phyloP scores from a whole-genome alignment of 2,797 vertebrate genomes.

The Poecilia velifera region DNA sequence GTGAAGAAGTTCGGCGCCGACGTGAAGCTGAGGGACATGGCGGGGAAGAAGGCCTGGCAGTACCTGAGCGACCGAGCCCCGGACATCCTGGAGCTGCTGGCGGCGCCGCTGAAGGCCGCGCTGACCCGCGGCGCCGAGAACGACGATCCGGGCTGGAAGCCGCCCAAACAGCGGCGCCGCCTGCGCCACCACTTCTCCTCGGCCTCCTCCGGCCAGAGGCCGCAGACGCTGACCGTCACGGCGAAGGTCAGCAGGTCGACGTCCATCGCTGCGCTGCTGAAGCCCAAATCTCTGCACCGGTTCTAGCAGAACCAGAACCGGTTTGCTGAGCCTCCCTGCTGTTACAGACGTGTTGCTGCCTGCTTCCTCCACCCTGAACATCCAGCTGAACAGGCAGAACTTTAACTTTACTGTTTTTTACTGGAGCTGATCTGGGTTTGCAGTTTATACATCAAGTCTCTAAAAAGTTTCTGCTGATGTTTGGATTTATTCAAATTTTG shows the following conservation, averaged over 20 bases:
- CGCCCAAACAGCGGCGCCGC: background rate
- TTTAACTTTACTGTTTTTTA: background rate
- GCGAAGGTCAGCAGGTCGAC: slow-evolving; percentile 73
- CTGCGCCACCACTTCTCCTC: slow-evolving; percentile 42
- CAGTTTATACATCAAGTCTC: background rate
- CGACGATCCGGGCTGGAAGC: background rate
- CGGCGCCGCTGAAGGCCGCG: slow-evolving; percentile 71
- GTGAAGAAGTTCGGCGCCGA: slow-evolving; percentile 85
- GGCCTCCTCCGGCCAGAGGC: slow-evolving; percentile 26
- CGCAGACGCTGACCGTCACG: slow-evolving; percentile 1
- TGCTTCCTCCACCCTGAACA: background rate
- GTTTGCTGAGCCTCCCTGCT: background rate
- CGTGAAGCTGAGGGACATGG: slow-evolving; percentile 84
- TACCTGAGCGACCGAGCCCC: slow-evolving; percentile 80
- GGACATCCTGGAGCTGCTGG: slow-evolving; percentile 87
- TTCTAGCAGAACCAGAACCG: slow-evolving; percentile 33
- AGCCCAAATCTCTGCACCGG: slow-evolving; percentile 69
- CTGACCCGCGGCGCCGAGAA: background rate
- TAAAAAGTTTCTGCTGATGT: background rate
- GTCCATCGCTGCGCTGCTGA: slow-evolving; percentile 78
- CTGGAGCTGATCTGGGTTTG: background rate
- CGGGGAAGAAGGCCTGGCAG: slow-evolving; percentile 91
- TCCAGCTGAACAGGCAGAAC: background rate
- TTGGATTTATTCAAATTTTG: background rate
- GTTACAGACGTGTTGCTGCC: background rate